Conservation (phyloP, 2,888 invertebrate species). For the Patella pellucida region DNA sequence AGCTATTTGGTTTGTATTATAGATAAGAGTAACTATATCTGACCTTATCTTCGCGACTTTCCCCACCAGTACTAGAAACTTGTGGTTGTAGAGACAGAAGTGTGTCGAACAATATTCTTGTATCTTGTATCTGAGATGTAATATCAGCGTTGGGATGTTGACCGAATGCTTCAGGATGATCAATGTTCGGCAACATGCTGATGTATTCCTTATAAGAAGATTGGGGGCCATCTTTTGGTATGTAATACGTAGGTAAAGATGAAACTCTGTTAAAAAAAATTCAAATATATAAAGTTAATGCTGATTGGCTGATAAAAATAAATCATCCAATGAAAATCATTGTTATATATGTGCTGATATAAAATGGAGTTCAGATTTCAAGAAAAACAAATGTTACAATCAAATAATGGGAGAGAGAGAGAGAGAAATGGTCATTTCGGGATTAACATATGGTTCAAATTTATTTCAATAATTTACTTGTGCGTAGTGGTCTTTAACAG, state of each 20-base stretch:
- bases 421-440: too few species aligned
- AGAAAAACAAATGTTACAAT: neutral
- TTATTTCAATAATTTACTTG: too few species aligned
- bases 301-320: neutral
- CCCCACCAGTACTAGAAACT: constrained; percentile 70
- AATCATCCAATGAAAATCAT: too few species aligned
- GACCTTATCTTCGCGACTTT: constrained; percentile 82
- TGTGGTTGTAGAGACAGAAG: constrained; percentile 84
- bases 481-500: too few species aligned
- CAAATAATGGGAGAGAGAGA: neutral
- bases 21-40: neutral
- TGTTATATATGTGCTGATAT: too few species aligned
- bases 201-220: constrained; percentile 87
- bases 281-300: neutral
- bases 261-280: constrained; percentile 77
- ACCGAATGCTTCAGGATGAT: constrained; percentile 89
- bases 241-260: constrained; percentile 81
- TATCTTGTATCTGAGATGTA: constrained; percentile 86
- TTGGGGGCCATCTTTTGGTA: constrained; percentile 85
- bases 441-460: too few species aligned
- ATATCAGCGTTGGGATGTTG: constrained; percentile 93
- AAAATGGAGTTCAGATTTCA: too few species aligned
- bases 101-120: constrained; percentile 82
- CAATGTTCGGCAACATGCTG: constrained; percentile 81
- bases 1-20: too few species aligned